Conservation (phyloP, 1,140 invertebrate species). For the Halictus rubicundus region DNA sequence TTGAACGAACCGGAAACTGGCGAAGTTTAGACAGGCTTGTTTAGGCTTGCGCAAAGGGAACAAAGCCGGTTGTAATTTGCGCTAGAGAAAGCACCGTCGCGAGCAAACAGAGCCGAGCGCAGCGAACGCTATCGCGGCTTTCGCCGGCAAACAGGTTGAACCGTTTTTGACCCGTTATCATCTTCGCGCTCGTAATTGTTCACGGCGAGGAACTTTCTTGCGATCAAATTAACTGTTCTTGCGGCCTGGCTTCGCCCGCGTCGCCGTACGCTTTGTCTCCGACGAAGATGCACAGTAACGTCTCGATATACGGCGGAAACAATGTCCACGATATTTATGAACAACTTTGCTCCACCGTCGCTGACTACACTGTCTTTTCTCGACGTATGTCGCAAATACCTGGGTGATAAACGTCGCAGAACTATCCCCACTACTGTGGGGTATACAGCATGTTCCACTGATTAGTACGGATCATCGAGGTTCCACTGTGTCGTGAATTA, state of each 20-base stretch:
- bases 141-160: constrained; percentile 28
- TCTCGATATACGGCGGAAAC: neutral
- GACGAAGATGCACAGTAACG: neutral
- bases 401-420: no score
- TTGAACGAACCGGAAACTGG: neutral
- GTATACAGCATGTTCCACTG: no score
- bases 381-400: no score
- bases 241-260: neutral
- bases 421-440: no score
- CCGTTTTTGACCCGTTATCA: constrained; percentile 29
- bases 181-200: constrained; percentile 33
- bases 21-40: neutral
- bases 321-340: no score
- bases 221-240: constrained; percentile 20
- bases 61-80: constrained; percentile 28
- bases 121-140: neutral
- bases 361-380: no score
- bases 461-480: no score
- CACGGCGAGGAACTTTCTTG: constrained; percentile 18
- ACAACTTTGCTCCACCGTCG: no score
- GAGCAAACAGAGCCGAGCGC: neutral
- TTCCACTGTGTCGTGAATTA: no score
- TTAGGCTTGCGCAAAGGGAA: neutral
- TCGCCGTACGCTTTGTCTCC: neutral
- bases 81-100: neutral